Evolutionary conservation across 2,888 invertebrate genomes (phyloP), one percentile per base, ranked within the genome.

Genomic region (Theodoxus fluviatilis): DNA sequence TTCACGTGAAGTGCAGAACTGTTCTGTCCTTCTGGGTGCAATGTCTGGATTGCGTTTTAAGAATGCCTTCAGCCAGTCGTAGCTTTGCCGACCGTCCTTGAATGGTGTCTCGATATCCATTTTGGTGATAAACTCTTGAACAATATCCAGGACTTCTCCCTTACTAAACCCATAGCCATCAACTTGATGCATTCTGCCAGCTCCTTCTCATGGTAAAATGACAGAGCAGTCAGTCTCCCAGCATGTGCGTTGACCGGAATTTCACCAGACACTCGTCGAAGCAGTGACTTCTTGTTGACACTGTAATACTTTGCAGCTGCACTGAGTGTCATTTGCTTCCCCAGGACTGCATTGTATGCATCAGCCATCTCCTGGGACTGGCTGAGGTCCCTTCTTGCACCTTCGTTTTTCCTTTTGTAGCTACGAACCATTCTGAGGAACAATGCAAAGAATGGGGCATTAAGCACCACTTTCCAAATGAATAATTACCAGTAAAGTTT

Each of bases 1-100:
- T 37, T 55, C 69, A 28, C 73, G 49, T 38, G 28, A 35, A 9
- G 40, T 67, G 25, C 68, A 49, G 33, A 71, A 52, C 38, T 72
- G 68, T 55, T 73, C 68, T 35, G 73, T 67, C 38, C 66, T 71
- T 31, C 73, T 37, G 9, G 55, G 63, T 12, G 47, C 57, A 35
- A 73, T 38, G 38, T 71, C 49, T 35, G 22, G 35, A 47, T 71
- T 61, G 33, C 71, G 68, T 18, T 9, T 57, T 33, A 15, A 28
- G 35, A 18, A 22, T 55, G 33, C 63, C 22, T 52, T 37, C 33
- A 61, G 6, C 61, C 68, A 59, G 35, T 68, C 61, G 2, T 38
- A 12, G 22, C 61, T 43, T 12, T 38, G 68, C 6, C 68, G 57
- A 40, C 61, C 40, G 4, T 68, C 68, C 3, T 18, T 55, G 31